Evolutionary conservation across 1,140 invertebrate genomes (phyloP).

Genomic region (Anastrepha ludens): DNA sequence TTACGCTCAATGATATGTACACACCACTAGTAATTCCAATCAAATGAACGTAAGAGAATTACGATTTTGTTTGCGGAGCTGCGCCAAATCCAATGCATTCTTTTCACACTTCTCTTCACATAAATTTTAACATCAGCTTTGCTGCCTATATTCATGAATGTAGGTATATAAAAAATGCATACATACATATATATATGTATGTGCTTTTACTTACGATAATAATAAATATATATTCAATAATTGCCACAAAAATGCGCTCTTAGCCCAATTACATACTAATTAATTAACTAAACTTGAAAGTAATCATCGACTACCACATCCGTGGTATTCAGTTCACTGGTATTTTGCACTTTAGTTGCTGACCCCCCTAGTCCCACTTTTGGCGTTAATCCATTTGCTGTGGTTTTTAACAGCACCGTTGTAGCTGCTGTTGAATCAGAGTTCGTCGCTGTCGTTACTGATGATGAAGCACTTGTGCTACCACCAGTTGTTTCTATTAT

Average conservation of each 20-base stretch:
- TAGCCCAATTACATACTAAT: slow-evolving; percentile 7
- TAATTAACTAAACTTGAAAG: slow-evolving; percentile 66
- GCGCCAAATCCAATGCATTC: not conserved
- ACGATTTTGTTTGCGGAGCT: not conserved
- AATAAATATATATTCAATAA: slow-evolving; percentile 23
- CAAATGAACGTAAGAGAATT: not conserved
- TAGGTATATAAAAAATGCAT: not conserved
- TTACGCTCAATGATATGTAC: slow-evolving; percentile 24
- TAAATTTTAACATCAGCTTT: not conserved
- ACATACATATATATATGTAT: not conserved
- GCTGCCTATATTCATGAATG: not conserved
- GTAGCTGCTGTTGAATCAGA: not conserved
- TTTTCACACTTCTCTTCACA: not conserved
- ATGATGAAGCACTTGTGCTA: slow-evolving; percentile 11
- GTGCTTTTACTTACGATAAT: not conserved
- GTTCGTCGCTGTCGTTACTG: not conserved
- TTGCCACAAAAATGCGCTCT: slow-evolving; percentile 3
- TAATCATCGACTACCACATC: slow-evolving; percentile 65
- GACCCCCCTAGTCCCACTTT: not conserved
- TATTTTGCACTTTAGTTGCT: slow-evolving; percentile 49
- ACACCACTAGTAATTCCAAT: not conserved
- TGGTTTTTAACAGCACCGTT: slow-evolving; percentile 15
- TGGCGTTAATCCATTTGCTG: slow-evolving; percentile 23
- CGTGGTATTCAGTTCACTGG: slow-evolving; percentile 53
- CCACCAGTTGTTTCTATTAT: slow-evolving; percentile 27